phyloP scores from a whole-genome alignment of 2,888 invertebrate species.

The Sepioteuthis lessoniana region DNA sequence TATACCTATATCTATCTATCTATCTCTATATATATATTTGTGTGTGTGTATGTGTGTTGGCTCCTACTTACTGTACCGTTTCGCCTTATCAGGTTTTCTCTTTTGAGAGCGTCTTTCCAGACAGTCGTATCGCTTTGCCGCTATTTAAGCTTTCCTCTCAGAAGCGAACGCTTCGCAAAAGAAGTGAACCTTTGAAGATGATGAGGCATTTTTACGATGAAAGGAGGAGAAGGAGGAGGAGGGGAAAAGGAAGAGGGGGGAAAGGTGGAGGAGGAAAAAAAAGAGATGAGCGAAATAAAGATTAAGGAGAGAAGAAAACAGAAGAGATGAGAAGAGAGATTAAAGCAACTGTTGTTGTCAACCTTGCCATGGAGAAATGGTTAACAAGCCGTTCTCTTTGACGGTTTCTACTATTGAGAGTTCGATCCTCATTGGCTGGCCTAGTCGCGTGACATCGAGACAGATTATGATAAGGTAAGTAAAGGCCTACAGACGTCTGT shows the following conservation, averaged over 20 bases:
- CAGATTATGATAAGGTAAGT: no score
- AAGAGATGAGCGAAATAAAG: not conserved
- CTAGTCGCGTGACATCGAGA: no score
- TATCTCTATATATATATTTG: not conserved
- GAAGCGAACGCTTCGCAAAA: not conserved
- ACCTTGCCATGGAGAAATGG: no score
- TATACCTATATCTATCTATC: not conserved
- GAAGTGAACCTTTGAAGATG: not conserved
- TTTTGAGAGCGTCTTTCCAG: not conserved
- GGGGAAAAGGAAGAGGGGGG: not conserved
- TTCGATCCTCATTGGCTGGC: no score
- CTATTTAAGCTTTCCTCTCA: not conserved
- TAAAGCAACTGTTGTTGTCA: not conserved
- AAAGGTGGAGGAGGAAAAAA: not conserved
- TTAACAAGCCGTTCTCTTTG: no score
- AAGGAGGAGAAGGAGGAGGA: not conserved
- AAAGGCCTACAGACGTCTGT: no score
- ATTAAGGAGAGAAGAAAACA: no score
- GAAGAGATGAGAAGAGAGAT: not conserved
- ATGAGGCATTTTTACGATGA: not conserved
- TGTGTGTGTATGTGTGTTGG: not conserved
- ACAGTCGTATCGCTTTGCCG: not conserved
- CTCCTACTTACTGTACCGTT: not conserved
- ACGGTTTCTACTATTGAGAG: no score
- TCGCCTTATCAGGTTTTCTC: constrained; percentile 33